Evolutionary conservation across 2,888 invertebrate species (phyloP), one percentile per base, ranked within the genome.

Genomic region (Hydriomena furcata): DNA sequence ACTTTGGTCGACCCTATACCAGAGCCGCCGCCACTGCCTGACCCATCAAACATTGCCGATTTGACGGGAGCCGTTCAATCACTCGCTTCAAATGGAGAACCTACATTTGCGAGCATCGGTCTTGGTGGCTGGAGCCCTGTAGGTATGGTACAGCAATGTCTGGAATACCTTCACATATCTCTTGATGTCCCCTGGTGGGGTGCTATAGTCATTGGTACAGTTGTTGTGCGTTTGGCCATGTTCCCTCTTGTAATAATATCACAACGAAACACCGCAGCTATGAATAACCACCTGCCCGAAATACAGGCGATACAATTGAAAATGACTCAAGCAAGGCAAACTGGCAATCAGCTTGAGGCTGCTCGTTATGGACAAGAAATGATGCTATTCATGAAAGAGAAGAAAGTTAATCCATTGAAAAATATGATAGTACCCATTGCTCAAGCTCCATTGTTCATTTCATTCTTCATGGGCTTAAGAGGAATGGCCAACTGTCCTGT

Each of bases 131-230:
- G 94, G 93, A 88, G 92, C 8, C 98, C 98, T 0, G 91, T 95
- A 0, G 98, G 98, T 0, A 76, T 97, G 3, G 91, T 97, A 7
- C 96, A 98, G 78, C 91, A 93, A 34, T 92, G 92, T 55, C 86
- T 99, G 65, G 98, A 99, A 81, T 94, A 90, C 67, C 64, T 98
- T 27, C 99, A 99, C 74, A 92, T 96, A n/a, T 83, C 91, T 0
- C 80, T 92, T 7, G 96, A 95, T 63, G 59, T 99, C 7, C 99
- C 99, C 0, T 99, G 99, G 99, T 99, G 98, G 98, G 94, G 92
- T 25, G 91, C 96, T 7, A 98, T 99, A 64, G 91, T 94, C 1
- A 83, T 95, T 44, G 95, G 95, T n/a, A 98, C 98, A 0, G 51
- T 96, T 1, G 79, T 93, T 21, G 93, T 98, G 0, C 93, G 99